Percentiles rank a stretch among this genome's conserved stretches.
Evolutionary conservation across 37 sponge, comb jelly and placozoan genomes (phyloP).

Genomic region (Tethya wilhelma): DNA sequence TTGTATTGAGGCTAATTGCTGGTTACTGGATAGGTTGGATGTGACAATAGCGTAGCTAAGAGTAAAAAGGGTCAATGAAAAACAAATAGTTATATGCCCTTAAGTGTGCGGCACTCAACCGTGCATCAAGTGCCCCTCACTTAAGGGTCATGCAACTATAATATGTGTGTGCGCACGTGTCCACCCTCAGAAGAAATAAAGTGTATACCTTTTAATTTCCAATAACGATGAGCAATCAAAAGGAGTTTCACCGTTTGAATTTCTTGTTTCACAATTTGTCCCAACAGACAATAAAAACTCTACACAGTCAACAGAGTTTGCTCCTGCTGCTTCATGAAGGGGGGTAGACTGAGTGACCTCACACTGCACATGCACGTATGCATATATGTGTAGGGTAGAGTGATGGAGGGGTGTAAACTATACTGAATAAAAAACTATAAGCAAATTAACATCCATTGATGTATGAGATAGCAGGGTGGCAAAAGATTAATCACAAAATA

Average conservation of each 20-base stretch:
- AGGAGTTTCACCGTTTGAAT: constrained; percentile 62
- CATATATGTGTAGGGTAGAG: neutral
- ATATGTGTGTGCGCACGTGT: too few relatives aligned
- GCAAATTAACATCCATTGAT: neutral
- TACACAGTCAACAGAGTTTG: constrained; percentile 31
- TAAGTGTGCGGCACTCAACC: too few relatives aligned
- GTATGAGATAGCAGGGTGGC: too few relatives aligned
- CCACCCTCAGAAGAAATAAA: too few relatives aligned
- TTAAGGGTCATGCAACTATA: too few relatives aligned
- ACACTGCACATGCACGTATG: constrained; percentile 34
- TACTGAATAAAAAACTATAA: neutral
- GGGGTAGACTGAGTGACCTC: constrained; percentile 51
- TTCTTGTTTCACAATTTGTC: constrained; percentile 20
- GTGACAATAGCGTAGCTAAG: too few relatives aligned
- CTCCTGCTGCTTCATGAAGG: constrained; percentile 67
- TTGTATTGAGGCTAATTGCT: too few relatives aligned
- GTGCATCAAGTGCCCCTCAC: too few relatives aligned
- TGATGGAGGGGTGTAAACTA: neutral
- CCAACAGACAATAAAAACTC: constrained; percentile 41
- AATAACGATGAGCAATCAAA: constrained; percentile 62
- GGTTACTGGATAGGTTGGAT: too few relatives aligned
- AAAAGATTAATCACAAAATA: too few relatives aligned
- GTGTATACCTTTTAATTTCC: constrained; percentile 66
- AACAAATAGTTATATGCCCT: too few relatives aligned
- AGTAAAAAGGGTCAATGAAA: too few relatives aligned